Evolutionary conservation across 2,888 invertebrate genomes (phyloP), one percentile per base, ranked within the genome.

Genomic region (Ectobius pallidus): DNA sequence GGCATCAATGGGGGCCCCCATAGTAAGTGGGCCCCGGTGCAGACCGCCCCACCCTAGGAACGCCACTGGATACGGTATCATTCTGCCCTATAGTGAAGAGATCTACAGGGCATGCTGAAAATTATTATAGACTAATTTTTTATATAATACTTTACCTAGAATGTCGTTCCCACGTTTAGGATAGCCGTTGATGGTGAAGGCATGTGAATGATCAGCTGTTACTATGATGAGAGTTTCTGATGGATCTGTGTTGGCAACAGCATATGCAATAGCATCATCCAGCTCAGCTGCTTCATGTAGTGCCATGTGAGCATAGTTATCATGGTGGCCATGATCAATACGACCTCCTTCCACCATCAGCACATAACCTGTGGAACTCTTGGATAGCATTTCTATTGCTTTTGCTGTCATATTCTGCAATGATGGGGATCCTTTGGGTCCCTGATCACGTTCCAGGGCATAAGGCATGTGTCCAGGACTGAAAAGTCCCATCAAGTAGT

Each of bases 161-260:
- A 90, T 89, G 74, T 88, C 86, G 65, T 85, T 85, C 2, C 89
- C 90, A 46, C 89, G 83, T n/a, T 78, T 76, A 0, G 89, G 86
- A 78, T 90, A 90, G 0, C 90, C 90, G 77, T 89, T 89, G 20
- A 90, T 83, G 2, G 88, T 87, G 69, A 90, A 85, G 0, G 87
- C 81, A 79, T 90, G 89, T 3, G 89, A 88, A 78, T 90, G 90
- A 81, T 90, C 90, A 0, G 89, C 89, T 0, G 90, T 90, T 1
- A 90, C 91, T 39, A 92, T 82, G 7, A 91, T 85, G 32, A 92
- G 81, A 0, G 92, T 92, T 73, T 92, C 90, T 0, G 86, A 32
- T 4, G 71, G 71, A 46, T 71, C 18, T 2, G 71, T 71, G 16
- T 32, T 18, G 0, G 90, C 90, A 1, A 82, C 83, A 73, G 84